Evolutionary conservation across 53 echinoderm and acorn worm species (phyloP), one percentile per base, ranked within the genome.

Genomic region (Holothuria scabra): DNA sequence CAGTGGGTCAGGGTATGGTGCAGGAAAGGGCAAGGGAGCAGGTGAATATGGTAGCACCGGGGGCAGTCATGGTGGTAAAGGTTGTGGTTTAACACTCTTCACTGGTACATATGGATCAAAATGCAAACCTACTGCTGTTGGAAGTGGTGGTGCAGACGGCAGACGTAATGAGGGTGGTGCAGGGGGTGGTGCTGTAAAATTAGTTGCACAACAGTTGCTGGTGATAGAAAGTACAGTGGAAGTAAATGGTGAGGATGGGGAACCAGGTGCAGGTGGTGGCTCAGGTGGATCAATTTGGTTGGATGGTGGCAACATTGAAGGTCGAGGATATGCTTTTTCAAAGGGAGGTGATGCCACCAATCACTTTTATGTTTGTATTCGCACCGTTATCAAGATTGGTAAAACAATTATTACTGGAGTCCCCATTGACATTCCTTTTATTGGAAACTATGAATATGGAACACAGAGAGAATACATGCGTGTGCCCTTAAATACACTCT

Each of bases 201-300:
- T 90, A 8, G 52, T 95, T 22, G 67, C 92, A 21, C 76, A 83
- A 35, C 22, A 61, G 60, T 74, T 90, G 0, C 22, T 90, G 30
- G 86, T 74, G 38, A 66, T 95, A 65, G 95, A 95, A 83, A 90
- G 95, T 12, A 12, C 82, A 14, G 64, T 92, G 5, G 56, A 57
- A 20, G 83, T 69, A 20, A 72, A 90, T 76, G 95, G 92, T 19
- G 56, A 41, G 11, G 23, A 65, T 24, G 87, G 87, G 21, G 21
- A 29, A 28, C 72, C 71, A 59, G 67, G 83, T 4, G 87, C 83
- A 19, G 95, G 95, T 26, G 95, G 95, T 48, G 95, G 95, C 65
- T 92, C 92, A 75, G 95, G 95, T 25, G 95, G 95, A 3, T 83
- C 95, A 5, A 69, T 92, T 24, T 95, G 95, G 95, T 72, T 95